Evolutionary conservation across 2,888 invertebrate genomes (phyloP), one percentile per base, ranked within the genome.

Genomic region (Poecilus cupreus): DNA sequence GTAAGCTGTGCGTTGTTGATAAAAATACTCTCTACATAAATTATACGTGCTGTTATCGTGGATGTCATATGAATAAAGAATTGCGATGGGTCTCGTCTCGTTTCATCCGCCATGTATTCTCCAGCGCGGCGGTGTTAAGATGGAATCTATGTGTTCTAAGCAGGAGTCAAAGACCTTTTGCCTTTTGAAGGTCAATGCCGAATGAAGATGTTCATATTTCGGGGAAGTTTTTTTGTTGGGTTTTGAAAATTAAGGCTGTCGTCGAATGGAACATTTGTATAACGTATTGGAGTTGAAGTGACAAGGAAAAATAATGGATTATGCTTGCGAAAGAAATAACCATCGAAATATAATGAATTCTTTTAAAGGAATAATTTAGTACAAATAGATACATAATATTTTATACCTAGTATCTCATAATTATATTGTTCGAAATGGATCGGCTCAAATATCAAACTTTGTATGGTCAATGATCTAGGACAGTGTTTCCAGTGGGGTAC

Each of bases 61-160:
- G 49, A 46, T 70, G 79, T 79, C 79, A 68, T 79, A 79, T 79
- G 79, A 46, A 68, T 79, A 79, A 79, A 79, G 79, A 32, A 79
- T 79, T 26, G 79, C 68, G 72, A 72, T n/a, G 46, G 3, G 24
- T 46, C 46, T 49, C 46, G 49, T 72, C 72, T 72, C 49, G 72
- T 43, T 49, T 24, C 72, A n/a, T 24, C 13, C 46, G 49, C 72
- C 49, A 72, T 72, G 49, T 13, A 43, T 49, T 49, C 72, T 18
- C 18, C 16, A n/a, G 3, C 43, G 11, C 3, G 10, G 54, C 43
- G 37, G 39, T 68, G 68, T 37, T 20, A 20, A 39, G 20, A 68
- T 68, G 6, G 39, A 68, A 68, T 68, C 43, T 68, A 54, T 18
- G 37, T 10, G 13, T 16, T 39, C 37, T 20, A n/a, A 68, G 20